Base-by-base conservation (phyloP, 2,113 vertebrate species). In the Toxostoma redivivum region DNA sequence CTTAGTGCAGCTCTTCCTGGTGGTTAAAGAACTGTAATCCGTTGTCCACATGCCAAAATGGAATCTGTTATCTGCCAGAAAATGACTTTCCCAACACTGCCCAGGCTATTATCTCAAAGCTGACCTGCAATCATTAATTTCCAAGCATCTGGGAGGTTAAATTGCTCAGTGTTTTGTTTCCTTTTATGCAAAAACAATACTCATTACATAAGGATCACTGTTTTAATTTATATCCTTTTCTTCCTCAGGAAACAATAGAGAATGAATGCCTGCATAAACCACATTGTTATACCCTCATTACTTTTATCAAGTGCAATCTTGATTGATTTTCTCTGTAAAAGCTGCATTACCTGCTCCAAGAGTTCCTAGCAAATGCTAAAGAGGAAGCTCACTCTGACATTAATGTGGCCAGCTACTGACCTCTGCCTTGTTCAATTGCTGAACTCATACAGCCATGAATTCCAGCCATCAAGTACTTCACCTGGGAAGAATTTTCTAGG, bases 31-130 rank as follows among this genome's bases (percentile, higher is more conserved):
- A 88, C 86, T 85, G 65, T 92, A 95, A 97, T 70, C 86, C 65
- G 31, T 87, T 92, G 91, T 97, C 93, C 7, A 2, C 8, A 1
- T 23, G 95, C 97, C 97, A 97, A 95, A 91, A 70, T 14, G 86
- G 65, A 90, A 88, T 81, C 30, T 72, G 33, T 47, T 65, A 61
- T 88, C 86, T 91, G 97, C 97, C 97, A 98, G 96, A 81, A 74
- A 86, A 95, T 91, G 0, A 97, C 87, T 97, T 95, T 95, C 76
- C 92, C 92, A 94, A 95, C 80, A 96, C 54, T 95, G 92, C 90
- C 90, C 90, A 95, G 88, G 72, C 94, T 88, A 69, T 97, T 96
- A 97, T 91, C 95, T 96, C 95, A 96, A 94, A 79, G 20, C 89
- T 97, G 95, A 96, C 93, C 91, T 86, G 69, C 67, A 92, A 53